phyloP scores from a whole-genome alignment of 2,888 invertebrate genomes.

The Scaptomyza tumidula region DNA sequence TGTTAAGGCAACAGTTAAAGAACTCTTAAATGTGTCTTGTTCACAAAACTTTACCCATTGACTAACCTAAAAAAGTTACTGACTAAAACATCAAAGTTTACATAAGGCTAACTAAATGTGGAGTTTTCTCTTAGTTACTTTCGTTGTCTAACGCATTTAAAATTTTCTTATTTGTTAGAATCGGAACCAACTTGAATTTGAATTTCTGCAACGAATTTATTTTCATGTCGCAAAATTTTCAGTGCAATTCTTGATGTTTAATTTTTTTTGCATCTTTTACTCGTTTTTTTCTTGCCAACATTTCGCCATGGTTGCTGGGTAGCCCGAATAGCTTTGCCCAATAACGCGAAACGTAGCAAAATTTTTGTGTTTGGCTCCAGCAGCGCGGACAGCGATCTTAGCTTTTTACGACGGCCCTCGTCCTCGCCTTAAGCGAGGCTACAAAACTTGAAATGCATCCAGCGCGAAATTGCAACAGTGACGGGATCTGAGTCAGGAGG shows the following conservation, averaged over 20 bases:
- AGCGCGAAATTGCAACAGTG: slow-evolving; percentile 72
- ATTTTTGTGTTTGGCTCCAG: slow-evolving; percentile 67
- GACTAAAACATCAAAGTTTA: not conserved
- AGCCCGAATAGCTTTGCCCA: slow-evolving; percentile 65
- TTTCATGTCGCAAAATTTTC: slow-evolving; percentile 24
- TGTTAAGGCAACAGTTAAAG: slow-evolving; percentile 50
- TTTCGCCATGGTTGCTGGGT: slow-evolving; percentile 67
- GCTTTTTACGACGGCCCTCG: slow-evolving; percentile 64
- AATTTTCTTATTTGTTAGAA: not conserved
- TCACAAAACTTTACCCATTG: slow-evolving; percentile 15
- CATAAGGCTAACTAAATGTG: not conserved
- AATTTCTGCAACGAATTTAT: not conserved
- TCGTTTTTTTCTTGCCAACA: slow-evolving; percentile 20
- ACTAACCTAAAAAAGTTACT: slow-evolving; percentile 31
- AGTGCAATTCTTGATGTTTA: slow-evolving; percentile 51
- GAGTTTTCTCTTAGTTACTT: not conserved
- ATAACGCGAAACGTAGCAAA: slow-evolving; percentile 68
- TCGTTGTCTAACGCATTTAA: not conserved
- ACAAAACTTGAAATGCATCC: slow-evolving; percentile 77
- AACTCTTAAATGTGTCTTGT: slow-evolving; percentile 48
- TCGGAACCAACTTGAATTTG: not conserved
- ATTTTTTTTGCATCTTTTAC: slow-evolving; percentile 10
- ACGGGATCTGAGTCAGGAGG: slow-evolving; percentile 23
- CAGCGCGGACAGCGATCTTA: slow-evolving; percentile 73
- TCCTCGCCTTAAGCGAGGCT: slow-evolving; percentile 52